Evolutionary conservation across 2,888 invertebrate genomes (phyloP), one percentile per base, ranked within the genome.

Genomic region (Zygothrica quintamaculata): DNA sequence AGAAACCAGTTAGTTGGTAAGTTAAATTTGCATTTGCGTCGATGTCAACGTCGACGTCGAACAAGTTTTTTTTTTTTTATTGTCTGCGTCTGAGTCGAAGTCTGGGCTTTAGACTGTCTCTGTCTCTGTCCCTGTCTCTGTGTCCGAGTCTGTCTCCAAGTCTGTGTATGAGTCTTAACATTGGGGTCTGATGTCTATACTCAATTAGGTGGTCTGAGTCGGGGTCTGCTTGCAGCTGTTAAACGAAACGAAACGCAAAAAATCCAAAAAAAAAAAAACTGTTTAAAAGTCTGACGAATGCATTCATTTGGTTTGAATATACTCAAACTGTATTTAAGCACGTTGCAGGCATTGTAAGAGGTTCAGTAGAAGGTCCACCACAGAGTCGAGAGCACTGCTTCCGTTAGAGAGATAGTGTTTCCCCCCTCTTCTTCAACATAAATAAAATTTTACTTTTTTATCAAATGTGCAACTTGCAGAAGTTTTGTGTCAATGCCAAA

Each of bases 401-500:
- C 42, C 55, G 55, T n/a, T n/a, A n/a, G n/a, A n/a, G n/a, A n/a
- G n/a, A n/a, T n/a, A n/a, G n/a, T n/a, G n/a, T n/a, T n/a, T n/a
- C n/a, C n/a, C n/a, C n/a, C n/a, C n/a, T n/a, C n/a, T n/a, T n/a
- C n/a, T n/a, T n/a, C n/a, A n/a, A n/a, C n/a, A 44, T 57, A 39
- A 44, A 29, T 43, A 47, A 61, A 40, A 51, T 29, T 36, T 58
- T 65, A 48, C 47, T 72, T 75, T 50, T 31, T 57, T 46, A 34
- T 57, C 53, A 67, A 73, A 84, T 84, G 84, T 66, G 86, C 77
- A 75, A 70, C 50, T 70, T 61, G 77, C 78, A 71, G 68, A 73
- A 77, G 71, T 80, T 88, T 87, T 88, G 91, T 90, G 90, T 91
- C 90, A 90, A 90, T 90, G 90, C 88, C 85, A 79, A 85, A 69